Evolutionary conservation across 2,888 invertebrate species (phyloP), one percentile per base, ranked within the genome.

Genomic region (Operophtera brumata): DNA sequence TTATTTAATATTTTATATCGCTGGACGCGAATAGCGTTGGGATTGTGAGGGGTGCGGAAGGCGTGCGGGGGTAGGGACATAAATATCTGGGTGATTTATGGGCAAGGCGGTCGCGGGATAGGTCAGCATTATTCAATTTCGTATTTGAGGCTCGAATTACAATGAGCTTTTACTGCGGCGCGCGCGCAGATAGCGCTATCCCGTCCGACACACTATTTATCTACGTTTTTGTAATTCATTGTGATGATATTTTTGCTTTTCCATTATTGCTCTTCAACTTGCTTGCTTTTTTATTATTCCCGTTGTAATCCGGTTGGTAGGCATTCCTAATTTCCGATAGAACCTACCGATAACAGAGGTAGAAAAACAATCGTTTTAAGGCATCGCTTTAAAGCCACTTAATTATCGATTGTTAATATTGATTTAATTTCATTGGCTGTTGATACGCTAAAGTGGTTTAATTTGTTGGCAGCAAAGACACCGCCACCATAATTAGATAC

Each of bases 121-220:
- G 90, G 90, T 90, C 89, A 89, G 89, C 87, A 89, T 90, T 89
- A 89, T 90, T 89, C 89, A 89, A 89, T 89, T 90, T 89, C 87
- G 87, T 89, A 88, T 90, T 90, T 87, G 87, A 89, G 81, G 80
- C 83, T 89, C 86, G 80, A 76, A 83, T 89, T 88, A 89, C 90
- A 88, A 88, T 87, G 86, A 89, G 88, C 84, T 88, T 86, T 89
- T 86, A 89, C 86, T 80, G 82, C 78, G 76, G 77, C 71, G 81
- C 80, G 82, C 78, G 77, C 78, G 83, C 83, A 86, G 86, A 86
- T 86, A 86, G 80, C 75, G 73, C 80, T 76, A 78, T 77, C 77
- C 75, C 72, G 67, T 61, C 71, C 70, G 75, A 70, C 73, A 70
- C 75, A 75, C 75, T 68, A 75, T 79, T 79, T 80, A 80, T 82